These are phyloP conservation scores for Tapirus terrestris DNA, from an alignment of 2,113 vertebrate genomes.

Conservation along the genomic window DNA sequence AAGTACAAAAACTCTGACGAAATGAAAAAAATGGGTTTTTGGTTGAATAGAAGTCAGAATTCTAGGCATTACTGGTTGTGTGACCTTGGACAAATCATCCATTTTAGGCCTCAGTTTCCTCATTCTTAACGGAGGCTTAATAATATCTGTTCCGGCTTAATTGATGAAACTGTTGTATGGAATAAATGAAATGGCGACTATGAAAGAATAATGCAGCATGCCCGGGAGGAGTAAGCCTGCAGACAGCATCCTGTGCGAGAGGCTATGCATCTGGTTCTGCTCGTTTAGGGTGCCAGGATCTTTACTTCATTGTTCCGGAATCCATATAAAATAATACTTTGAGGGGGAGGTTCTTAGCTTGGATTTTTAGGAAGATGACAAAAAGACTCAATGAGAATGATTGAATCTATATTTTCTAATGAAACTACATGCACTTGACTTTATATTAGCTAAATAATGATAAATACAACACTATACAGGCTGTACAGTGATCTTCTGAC, in stretches of 20 bases:
- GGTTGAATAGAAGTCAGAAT: background rate
- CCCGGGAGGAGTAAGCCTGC: background rate
- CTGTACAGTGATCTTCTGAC: background rate
- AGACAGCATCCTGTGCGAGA: background rate
- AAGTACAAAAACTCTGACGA: slow-evolving; percentile 14
- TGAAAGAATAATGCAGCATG: background rate
- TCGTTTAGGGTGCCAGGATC: background rate
- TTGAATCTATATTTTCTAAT: background rate
- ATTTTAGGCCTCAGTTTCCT: background rate
- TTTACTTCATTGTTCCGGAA: background rate
- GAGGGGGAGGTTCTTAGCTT: background rate
- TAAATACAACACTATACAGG: background rate
- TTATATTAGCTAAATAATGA: background rate
- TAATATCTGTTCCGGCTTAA: background rate
- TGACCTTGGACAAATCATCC: background rate
- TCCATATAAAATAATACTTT: background rate
- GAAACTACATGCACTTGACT: background rate
- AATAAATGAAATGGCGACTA: background rate
- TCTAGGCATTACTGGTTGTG: background rate
- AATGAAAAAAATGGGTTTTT: background rate
- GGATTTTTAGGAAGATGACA: background rate
- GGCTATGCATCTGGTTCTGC: background rate
- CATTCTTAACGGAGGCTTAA: background rate
- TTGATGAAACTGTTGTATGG: background rate
- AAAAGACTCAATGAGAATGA: background rate